These are phyloP conservation scores for Melanotaenia trifasciata DNA, from an alignment of 2,797 vertebrate genomes.

Conservation along the genomic window DNA sequence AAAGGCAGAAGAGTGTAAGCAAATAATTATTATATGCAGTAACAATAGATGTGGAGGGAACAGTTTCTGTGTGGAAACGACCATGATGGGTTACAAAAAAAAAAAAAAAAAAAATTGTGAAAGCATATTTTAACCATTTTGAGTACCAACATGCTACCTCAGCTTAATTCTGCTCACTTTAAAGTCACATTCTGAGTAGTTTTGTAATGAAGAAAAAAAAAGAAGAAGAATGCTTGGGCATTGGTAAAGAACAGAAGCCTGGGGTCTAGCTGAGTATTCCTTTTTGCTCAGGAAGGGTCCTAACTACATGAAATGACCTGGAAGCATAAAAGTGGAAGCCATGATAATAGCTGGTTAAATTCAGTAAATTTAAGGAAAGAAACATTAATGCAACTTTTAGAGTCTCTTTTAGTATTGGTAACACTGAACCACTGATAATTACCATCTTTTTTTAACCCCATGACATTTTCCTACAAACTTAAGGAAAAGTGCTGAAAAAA, in stretches of 20 bases:
- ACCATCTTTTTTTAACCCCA: background rate
- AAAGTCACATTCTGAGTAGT: background rate
- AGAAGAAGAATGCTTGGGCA: background rate
- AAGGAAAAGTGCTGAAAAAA: background rate
- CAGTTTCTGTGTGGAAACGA: slow-evolving; percentile 10
- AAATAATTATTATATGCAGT: slow-evolving; percentile 8
- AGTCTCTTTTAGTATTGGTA: background rate
- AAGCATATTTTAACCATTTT: background rate
- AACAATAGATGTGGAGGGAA: background rate
- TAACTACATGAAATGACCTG: background rate
- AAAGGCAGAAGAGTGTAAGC: background rate
- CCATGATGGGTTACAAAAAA: background rate
- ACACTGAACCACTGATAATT: background rate
- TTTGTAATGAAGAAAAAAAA: background rate
- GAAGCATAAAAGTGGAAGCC: background rate
- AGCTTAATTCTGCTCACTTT: background rate
- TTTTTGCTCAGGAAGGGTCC: background rate
- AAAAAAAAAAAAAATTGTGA: no score
- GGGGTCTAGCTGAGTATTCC: background rate
- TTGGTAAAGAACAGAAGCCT: slow-evolving; percentile 1
- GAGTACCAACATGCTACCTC: background rate
- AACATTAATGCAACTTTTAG: background rate
- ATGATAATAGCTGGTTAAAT: background rate
- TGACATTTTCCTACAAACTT: background rate
- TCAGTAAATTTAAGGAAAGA: background rate